These are phyloP conservation scores for Triplophysa tibetana DNA, from an alignment of 2,113 vertebrate species.

Conservation along the genomic window DNA sequence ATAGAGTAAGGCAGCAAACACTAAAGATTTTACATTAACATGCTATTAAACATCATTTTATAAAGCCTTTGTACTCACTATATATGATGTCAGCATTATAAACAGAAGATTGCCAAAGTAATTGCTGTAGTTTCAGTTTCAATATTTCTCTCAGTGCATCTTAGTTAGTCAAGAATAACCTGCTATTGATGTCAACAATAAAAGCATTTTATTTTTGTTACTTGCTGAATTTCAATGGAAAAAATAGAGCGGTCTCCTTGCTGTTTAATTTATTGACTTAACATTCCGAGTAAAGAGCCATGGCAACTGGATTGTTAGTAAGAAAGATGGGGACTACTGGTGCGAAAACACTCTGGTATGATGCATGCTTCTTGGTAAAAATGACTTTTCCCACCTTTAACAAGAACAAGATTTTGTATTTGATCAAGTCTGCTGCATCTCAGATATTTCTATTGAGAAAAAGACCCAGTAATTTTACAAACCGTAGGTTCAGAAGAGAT, in stretches of 20 bases:
- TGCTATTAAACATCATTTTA: neutral
- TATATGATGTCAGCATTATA: conserved; percentile 59
- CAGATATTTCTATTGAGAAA: too few species aligned
- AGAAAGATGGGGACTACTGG: conserved; percentile 58
- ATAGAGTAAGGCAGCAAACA: neutral
- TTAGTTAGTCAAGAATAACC: neutral
- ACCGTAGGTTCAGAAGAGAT: too few species aligned
- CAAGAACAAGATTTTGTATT: conserved; percentile 24
- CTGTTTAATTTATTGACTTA: conserved; percentile 62
- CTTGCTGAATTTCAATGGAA: too few species aligned
- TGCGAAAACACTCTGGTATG: conserved; percentile 43
- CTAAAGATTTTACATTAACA: too few species aligned
- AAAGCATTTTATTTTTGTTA: neutral
- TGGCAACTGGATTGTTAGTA: conserved; percentile 60
- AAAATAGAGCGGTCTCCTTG: conserved; percentile 54
- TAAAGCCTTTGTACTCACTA: conserved; percentile 54
- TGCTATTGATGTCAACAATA: neutral
- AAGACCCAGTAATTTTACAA: too few species aligned
- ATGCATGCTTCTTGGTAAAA: conserved; percentile 61
- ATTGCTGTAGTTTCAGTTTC: conserved; percentile 65
- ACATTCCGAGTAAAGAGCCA: conserved; percentile 67
- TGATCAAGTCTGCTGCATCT: too few species aligned
- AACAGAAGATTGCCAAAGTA: conserved; percentile 65
- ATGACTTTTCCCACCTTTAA: conserved; percentile 66
- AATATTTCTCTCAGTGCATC: conserved; percentile 59